phyloP scores from a whole-genome alignment of 1,140 invertebrate species.

The Nasonia giraulti region DNA sequence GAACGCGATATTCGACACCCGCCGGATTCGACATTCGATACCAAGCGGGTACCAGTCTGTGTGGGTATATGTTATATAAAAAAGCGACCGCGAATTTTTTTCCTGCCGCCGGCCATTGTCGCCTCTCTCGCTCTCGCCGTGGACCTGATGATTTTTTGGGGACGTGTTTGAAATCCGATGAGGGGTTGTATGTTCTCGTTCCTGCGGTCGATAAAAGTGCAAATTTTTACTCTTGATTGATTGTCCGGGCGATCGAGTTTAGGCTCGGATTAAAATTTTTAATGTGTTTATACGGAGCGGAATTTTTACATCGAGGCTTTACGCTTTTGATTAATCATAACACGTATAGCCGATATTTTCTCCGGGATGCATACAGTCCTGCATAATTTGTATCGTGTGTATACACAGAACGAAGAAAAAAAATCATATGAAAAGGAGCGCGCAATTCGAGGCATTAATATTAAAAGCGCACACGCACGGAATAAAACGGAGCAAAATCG shows the following conservation, averaged over 20 bases:
- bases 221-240: too few relatives aligned
- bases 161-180: not conserved
- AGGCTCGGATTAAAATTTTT: not conserved
- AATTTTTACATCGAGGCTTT: not conserved
- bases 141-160: not conserved
- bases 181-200: not conserved
- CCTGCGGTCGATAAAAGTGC: too few relatives aligned
- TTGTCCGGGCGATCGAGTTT: not conserved
- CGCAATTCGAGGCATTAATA: not conserved
- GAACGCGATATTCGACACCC: slow-evolving; percentile 39
- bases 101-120: not conserved
- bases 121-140: too few relatives aligned
- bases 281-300: not conserved
- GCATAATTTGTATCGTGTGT: not conserved
- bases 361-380: not conserved
- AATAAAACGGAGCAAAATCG: not conserved
- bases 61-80: too few relatives aligned
- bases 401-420: not conserved
- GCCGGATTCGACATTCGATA: slow-evolving; percentile 29
- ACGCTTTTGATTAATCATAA: not conserved
- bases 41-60: not conserved
- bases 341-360: not conserved
- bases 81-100: not conserved
- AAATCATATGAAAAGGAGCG: not conserved
- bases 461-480: not conserved